phyloP scores from a whole-genome alignment of 2,888 invertebrate genomes.

The Rutpela maculata region DNA sequence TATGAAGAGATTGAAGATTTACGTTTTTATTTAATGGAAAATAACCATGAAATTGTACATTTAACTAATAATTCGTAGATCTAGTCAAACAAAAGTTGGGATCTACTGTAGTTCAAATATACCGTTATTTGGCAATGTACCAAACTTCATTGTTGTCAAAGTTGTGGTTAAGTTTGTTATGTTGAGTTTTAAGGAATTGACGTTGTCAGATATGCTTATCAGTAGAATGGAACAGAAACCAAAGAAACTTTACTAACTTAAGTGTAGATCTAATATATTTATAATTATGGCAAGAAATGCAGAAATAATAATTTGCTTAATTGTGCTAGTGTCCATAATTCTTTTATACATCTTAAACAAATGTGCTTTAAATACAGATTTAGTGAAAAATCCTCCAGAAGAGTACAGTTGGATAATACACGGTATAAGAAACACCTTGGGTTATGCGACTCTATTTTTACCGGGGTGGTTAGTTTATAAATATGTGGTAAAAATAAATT shows the following conservation, averaged over 20 bases:
- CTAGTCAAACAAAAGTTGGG: background rate
- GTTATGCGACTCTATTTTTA: slow-evolving; percentile 91
- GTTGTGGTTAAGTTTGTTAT: background rate
- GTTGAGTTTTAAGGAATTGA: background rate
- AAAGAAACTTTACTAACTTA: background rate
- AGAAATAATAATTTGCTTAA: slow-evolving; percentile 71
- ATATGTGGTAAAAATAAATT: slow-evolving; percentile 86
- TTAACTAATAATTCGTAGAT: background rate
- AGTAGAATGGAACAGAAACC: slow-evolving; percentile 8
- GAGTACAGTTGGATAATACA: slow-evolving; percentile 86
- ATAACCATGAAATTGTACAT: too few relatives aligned
- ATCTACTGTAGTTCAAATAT: background rate
- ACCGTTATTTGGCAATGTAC: background rate
- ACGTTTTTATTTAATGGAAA: too few relatives aligned
- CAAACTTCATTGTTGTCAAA: background rate
- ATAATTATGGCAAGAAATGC: slow-evolving; percentile 70
- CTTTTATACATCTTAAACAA: slow-evolving; percentile 66
- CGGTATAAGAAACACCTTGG: slow-evolving; percentile 86
- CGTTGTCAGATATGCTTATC: background rate
- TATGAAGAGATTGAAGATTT: too few relatives aligned
- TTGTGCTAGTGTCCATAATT: slow-evolving; percentile 55
- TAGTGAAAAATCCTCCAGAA: slow-evolving; percentile 74
- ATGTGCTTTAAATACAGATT: slow-evolving; percentile 63
- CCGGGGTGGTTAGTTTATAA: slow-evolving; percentile 90
- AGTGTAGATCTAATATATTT: background rate